Conservation (phyloP, 2,888 invertebrate genomes). For the Arge pagana region DNA sequence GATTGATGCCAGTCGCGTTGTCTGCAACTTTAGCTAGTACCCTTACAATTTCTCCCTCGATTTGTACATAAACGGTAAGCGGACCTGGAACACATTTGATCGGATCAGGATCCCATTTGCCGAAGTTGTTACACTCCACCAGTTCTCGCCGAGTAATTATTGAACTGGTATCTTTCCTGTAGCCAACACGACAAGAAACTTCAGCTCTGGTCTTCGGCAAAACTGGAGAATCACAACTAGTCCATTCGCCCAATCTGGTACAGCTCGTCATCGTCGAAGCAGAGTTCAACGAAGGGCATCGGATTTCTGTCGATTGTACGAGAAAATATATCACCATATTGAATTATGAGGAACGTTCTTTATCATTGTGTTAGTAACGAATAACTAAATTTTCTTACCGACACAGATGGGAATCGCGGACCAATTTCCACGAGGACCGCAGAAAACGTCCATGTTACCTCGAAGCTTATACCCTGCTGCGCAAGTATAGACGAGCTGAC, state of each 20-base stretch:
- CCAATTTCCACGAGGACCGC: slow-evolving; percentile 44
- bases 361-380: not conserved
- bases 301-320: slow-evolving; percentile 41
- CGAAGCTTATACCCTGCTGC: slow-evolving; percentile 38
- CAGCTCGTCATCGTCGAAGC: slow-evolving; percentile 35
- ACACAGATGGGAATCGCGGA: slow-evolving; percentile 40
- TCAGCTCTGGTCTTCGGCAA: slow-evolving; percentile 40
- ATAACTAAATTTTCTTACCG: slow-evolving; percentile 36
- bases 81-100: slow-evolving; percentile 53
- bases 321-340: not conserved
- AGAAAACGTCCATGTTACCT: slow-evolving; percentile 39
- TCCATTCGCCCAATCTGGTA: slow-evolving; percentile 37
- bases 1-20: slow-evolving; percentile 23
- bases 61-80: slow-evolving; percentile 41
- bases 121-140: slow-evolving; percentile 44
- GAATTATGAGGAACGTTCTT: not conserved
- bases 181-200: slow-evolving; percentile 43
- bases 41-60: slow-evolving; percentile 32
- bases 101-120: slow-evolving; percentile 51
- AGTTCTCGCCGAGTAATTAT: slow-evolving; percentile 31
- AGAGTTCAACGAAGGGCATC: slow-evolving; percentile 40
- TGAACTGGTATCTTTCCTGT: slow-evolving; percentile 35
- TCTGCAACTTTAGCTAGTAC: slow-evolving; percentile 20
- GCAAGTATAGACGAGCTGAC: slow-evolving; percentile 46
- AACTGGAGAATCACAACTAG: slow-evolving; percentile 39